Evolutionary conservation across 2,113 vertebrate genomes (phyloP).

Genomic region (Tamias sibiricus): DNA sequence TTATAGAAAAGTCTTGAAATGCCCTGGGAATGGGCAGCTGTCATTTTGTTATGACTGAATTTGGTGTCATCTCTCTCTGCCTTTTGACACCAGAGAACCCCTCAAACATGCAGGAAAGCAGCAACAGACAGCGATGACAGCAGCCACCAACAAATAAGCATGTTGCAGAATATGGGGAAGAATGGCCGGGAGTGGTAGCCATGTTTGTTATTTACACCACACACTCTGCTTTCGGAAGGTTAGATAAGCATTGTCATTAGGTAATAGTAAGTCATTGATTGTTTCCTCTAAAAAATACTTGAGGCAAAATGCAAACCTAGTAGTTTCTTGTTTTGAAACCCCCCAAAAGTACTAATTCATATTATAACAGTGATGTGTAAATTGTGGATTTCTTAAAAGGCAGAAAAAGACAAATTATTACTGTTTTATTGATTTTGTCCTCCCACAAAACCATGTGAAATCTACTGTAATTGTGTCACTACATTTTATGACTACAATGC

Average conservation of each 20-base stretch:
- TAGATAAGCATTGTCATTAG: background rate
- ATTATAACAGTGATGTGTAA: background rate
- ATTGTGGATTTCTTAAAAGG: background rate
- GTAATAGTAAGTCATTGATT: background rate
- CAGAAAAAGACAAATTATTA: background rate
- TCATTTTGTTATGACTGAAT: background rate
- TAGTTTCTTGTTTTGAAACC: background rate
- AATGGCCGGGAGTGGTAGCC: background rate
- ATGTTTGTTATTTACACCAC: background rate
- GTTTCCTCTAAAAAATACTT: background rate
- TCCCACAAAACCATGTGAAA: background rate
- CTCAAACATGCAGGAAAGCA: background rate
- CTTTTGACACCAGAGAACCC: background rate
- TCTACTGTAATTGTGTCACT: background rate
- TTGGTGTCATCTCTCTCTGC: background rate
- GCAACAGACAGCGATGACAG: background rate
- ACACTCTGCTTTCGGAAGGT: background rate
- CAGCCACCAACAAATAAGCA: background rate
- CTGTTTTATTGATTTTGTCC: background rate
- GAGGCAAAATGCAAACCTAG: background rate
- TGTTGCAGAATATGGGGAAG: background rate
- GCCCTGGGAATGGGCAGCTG: background rate
- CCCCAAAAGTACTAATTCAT: background rate
- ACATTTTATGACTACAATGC: background rate
- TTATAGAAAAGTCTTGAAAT: background rate